Conservation (phyloP, 2,113 vertebrate species). For the Coracopsis vasa region DNA sequence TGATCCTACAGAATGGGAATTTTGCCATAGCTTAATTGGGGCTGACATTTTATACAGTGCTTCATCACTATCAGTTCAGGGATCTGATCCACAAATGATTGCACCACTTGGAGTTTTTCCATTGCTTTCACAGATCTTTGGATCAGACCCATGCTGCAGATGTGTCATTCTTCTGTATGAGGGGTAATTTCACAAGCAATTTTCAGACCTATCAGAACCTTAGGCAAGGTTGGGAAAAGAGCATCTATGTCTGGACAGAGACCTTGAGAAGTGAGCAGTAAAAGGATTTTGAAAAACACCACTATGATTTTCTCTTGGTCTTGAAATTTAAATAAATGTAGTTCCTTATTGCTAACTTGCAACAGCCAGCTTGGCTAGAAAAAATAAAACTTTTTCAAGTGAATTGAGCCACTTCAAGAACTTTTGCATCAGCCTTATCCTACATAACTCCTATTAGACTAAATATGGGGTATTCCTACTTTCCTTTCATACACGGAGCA, state of each 20-base stretch:
- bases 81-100: background rate
- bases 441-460: background rate
- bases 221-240: background rate
- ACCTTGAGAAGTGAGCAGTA: background rate
- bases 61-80: conserved; percentile 4
- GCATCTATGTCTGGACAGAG: background rate
- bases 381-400: background rate
- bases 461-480: background rate
- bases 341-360: background rate
- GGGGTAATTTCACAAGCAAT: background rate
- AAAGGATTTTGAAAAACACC: background rate
- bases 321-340: background rate
- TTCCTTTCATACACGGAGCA: background rate
- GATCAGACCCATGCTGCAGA: background rate
- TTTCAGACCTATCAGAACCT: background rate
- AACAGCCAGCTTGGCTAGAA: background rate
- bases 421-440: background rate
- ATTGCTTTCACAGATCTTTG: background rate
- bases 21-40: conserved; percentile 32
- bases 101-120: background rate
- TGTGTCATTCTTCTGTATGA: background rate
- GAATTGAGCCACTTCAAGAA: background rate
- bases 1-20: conserved; percentile 8
- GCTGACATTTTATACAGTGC: background rate
- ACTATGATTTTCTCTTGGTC: background rate